Percentiles rank a stretch among this genome's conserved stretches.
phyloP scores from a whole-genome alignment of 2,888 invertebrate genomes.

The Apamea anceps region DNA sequence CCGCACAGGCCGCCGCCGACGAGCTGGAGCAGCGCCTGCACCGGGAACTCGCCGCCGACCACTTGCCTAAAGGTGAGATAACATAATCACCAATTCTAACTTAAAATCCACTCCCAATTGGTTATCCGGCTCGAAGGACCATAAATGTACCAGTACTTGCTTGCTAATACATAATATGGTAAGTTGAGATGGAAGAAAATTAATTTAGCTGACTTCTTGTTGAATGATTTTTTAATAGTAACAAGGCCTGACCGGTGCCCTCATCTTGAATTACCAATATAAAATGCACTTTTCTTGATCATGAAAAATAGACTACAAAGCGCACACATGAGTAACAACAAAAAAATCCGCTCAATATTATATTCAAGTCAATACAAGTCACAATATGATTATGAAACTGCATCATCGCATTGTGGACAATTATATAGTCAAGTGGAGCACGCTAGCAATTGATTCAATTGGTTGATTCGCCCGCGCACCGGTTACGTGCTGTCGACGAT shows the following conservation, averaged over 20 bases:
- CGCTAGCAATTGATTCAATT: slow-evolving; percentile 54
- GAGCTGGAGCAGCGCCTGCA: slow-evolving; percentile 86
- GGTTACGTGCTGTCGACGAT: slow-evolving; percentile 51
- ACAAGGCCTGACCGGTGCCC: not conserved
- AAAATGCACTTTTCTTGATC: not conserved
- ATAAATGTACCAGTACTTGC: not conserved
- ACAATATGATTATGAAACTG: slow-evolving; percentile 44
- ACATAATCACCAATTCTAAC: not conserved
- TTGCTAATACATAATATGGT: not conserved
- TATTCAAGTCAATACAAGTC: slow-evolving; percentile 34
- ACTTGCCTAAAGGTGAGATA: slow-evolving; percentile 78
- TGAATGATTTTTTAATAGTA: not conserved
- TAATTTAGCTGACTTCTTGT: not conserved
- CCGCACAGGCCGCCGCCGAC: slow-evolving; percentile 82
- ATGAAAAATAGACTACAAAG: not conserved
- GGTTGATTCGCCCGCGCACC: slow-evolving; percentile 48
- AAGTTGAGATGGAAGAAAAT: not conserved
- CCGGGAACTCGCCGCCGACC: slow-evolving; percentile 76
- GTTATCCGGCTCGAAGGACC: not conserved
- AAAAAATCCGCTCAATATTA: not conserved
- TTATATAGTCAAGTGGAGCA: slow-evolving; percentile 54
- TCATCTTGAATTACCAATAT: not conserved
- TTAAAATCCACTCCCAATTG: not conserved
- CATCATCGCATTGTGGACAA: slow-evolving; percentile 46
- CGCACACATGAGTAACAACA: not conserved